Evolutionary conservation across 2,888 invertebrate genomes (phyloP), one percentile per base, ranked within the genome.

Genomic region (Euclidia mi): DNA sequence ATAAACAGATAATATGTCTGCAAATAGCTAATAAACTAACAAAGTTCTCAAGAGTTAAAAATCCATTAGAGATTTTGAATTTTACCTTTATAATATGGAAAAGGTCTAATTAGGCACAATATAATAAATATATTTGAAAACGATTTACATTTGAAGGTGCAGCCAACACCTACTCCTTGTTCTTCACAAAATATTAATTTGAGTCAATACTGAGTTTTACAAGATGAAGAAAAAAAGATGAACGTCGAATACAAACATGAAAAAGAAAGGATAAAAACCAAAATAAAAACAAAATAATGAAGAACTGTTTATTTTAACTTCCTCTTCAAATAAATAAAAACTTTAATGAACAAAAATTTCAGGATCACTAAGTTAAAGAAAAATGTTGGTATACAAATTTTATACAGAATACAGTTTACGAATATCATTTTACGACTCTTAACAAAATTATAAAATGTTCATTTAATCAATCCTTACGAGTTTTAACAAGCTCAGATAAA

Each of bases 311-410:
- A 85, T 76, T 72, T 76, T 66, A 76, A 74, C 74, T 76, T 76
- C 55, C 64, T 64, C 64, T 64, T 74, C 64, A 69, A 74, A 86
- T 88, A 92, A 92, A 91, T 90, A 88, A 89, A 84, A 86, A 83
- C 72, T 79, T 82, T 82, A 84, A 84, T 81, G 83, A 88, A 87
- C 83, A 84, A 89, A 84, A 78, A 72, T 70, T 82, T 84, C 77
- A 77, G 78, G 81, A 84, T 72, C 79, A 72, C 81, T 85, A 82
- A 66, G 65, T 76, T 79, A 79, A 76, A 71, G 46, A 71, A 78
- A 11, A 79, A 76, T 76, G 76, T 42, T 40, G 64, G 56, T 58
- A 78, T 82, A 86, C 78, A 84, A 78, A 79, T 87, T 71, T 81
- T 84, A 82, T 67, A 77, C 75, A 76, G 40, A 60, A 59, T 57